phyloP scores from a whole-genome alignment of 2,797 vertebrate genomes.

The Syngnathus rostellatus region DNA sequence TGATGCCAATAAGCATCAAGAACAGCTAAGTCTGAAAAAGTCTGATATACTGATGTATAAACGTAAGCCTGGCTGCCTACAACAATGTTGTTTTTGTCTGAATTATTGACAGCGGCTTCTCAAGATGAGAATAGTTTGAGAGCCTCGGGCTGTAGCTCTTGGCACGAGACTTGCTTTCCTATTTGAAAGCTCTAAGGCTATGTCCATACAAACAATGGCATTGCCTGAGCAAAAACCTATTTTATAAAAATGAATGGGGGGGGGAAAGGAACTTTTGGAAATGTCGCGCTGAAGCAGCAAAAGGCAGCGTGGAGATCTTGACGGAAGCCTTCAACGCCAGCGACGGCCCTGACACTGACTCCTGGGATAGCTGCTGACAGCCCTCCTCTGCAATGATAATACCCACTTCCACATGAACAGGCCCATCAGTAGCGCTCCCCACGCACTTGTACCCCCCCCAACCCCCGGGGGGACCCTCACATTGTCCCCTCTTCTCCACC shows the following conservation, averaged over 20 bases:
- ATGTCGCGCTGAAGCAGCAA: conserved; percentile 36
- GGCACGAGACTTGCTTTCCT: conserved; percentile 32
- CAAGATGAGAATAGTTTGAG: conserved; percentile 60
- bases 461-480: conserved; percentile 47
- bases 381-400: conserved; percentile 65
- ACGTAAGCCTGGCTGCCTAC: conserved; percentile 35
- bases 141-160: conserved; percentile 49
- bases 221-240: conserved; percentile 19
- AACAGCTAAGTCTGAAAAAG: neutral
- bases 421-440: conserved; percentile 50
- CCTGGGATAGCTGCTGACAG: conserved; percentile 47
- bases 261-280: conserved; percentile 11
- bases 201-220: neutral
- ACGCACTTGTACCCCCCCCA: conserved; percentile 57
- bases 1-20: neutral
- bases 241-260: conserved; percentile 9
- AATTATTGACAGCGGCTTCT: conserved; percentile 64
- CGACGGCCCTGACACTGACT: conserved; percentile 47
- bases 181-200: neutral
- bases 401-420: conserved; percentile 58
- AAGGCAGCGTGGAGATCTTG: conserved; percentile 25
- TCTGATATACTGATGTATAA: neutral
- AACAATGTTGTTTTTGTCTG: conserved; percentile 54
- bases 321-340: conserved; percentile 46
- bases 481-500: conserved; percentile 20